A percentile compares a stretch with the other conserved stretches of the same genome.
Evolutionary conservation across 2,797 vertebrate genomes (phyloP).

Genomic region (Lacerta bilineata): DNA sequence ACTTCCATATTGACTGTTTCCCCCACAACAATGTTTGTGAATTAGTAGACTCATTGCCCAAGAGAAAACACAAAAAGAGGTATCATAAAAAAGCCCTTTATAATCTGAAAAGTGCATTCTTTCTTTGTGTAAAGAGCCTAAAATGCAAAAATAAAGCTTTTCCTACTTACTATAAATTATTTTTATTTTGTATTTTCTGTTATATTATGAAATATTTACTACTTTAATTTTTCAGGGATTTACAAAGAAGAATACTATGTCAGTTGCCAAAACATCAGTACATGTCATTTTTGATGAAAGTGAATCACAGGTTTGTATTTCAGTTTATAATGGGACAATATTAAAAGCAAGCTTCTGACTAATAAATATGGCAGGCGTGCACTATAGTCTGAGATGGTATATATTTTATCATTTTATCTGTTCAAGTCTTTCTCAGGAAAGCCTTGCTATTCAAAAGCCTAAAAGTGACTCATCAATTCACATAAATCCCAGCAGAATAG

Average conservation of each 20-base stretch:
- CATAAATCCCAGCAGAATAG: not conserved
- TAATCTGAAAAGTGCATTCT: not conserved
- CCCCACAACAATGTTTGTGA: not conserved
- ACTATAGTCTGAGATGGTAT: not conserved
- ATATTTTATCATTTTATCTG: not conserved
- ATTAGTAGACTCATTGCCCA: not conserved
- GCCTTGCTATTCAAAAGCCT: not conserved
- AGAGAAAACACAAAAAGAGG: not conserved
- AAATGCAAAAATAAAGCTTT: fast-evolving
- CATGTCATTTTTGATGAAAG: slow-evolving; percentile 86
- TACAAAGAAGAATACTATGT: slow-evolving; percentile 82
- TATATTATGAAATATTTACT: slow-evolving; percentile 24
- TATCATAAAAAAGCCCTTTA: fast-evolving
- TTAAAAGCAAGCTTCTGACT: not conserved
- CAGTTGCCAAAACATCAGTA: slow-evolving; percentile 86
- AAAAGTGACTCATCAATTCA: not conserved
- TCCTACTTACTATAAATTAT: not conserved
- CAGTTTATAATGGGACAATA: not conserved
- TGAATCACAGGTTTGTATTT: slow-evolving; percentile 87
- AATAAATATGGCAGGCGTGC: not conserved
- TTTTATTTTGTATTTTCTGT: not conserved
- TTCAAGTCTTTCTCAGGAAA: not conserved
- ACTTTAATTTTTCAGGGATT: slow-evolving; percentile 81
- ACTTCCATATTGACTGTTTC: not conserved
- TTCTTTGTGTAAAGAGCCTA: not conserved